Evolutionary conservation across 2,113 vertebrate species (phyloP), one percentile per base, ranked within the genome.

Genomic region (Athene cunicularia): DNA sequence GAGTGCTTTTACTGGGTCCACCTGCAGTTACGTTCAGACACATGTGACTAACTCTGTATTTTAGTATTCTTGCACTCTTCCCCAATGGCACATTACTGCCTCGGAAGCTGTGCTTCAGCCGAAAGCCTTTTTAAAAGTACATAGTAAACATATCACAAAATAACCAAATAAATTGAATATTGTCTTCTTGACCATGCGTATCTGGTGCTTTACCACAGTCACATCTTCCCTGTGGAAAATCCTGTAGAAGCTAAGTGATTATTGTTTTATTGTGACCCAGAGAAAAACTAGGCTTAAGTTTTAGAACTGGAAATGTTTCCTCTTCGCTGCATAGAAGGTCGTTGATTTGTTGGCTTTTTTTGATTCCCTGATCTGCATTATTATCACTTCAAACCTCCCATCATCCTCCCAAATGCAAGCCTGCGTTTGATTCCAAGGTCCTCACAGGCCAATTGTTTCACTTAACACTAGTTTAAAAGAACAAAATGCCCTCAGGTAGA

Each of bases 401-500:
- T 62, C 75, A n/a, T 23, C 55, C 63, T 80, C 68, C 64, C 20
- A 68, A 66, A 62, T 17, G 14, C 73, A 94, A 71, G 35, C 62
- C 39, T 64, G 39, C 62, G 22, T 86, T 88, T 84, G 73, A 89
- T 86, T 66, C 77, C 26, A 87, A 94, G 77, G 93, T 73, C 71
- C 91, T 91, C 56, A 9, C 22, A 80, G 66, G 64, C 86, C 53
- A 91, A 39, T 62, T 41, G 20, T 93, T 95, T 92, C 91, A 85
- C 68, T 90, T 64, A 85, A 87, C 45, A 74, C 20, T 47, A 66
- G 73, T 33, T 87, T 88, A 67, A 82, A 87, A 80, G 39, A 91
- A 70, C 49, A 86, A 91, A 93, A 91, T 32, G 19, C 89, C 81
- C 63, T 70, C 89, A 95, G 84, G 84, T 91, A 75, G 77, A 39